Conservation (phyloP, 1,140 invertebrate species). For the Battus philenor region DNA sequence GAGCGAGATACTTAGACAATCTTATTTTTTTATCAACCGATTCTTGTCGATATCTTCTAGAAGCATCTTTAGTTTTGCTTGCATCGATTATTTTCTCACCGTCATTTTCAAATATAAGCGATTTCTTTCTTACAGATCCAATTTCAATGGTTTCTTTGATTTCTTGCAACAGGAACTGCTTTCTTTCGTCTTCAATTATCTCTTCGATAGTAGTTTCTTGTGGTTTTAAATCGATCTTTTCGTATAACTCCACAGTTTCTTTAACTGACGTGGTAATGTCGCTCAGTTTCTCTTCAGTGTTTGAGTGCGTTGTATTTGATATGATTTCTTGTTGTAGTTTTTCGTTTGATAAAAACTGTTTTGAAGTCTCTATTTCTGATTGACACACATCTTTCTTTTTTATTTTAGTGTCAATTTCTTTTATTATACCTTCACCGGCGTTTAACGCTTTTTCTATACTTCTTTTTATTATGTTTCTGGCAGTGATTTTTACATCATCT, state of each 20-base stretch:
- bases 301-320: too few relatives aligned
- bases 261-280: not conserved
- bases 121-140: conserved; percentile 2
- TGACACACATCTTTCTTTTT: not conserved
- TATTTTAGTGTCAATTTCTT: conserved; percentile 27
- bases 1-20: conserved; percentile 20
- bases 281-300: not conserved
- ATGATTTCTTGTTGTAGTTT: not conserved
- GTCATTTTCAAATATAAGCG: conserved; percentile 4
- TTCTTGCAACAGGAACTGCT: conserved; percentile 9
- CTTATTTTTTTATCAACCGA: conserved; percentile 15
- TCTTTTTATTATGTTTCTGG: conserved; percentile 35
- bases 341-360: too few relatives aligned
- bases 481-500: conserved; percentile 39
- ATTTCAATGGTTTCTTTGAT: conserved; percentile 6
- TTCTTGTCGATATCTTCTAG: too few relatives aligned
- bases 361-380: not conserved
- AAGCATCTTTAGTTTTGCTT: conserved; percentile 13
- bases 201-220: conserved; percentile 19
- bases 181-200: conserved; percentile 19
- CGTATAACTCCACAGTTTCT: conserved; percentile 3
- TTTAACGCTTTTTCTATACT: conserved; percentile 37
- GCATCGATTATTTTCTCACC: not conserved
- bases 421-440: conserved; percentile 36
- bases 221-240: conserved; percentile 1